Base-by-base conservation (phyloP, 1,140 invertebrate species). In the Sweltsa coloradensis region DNA sequence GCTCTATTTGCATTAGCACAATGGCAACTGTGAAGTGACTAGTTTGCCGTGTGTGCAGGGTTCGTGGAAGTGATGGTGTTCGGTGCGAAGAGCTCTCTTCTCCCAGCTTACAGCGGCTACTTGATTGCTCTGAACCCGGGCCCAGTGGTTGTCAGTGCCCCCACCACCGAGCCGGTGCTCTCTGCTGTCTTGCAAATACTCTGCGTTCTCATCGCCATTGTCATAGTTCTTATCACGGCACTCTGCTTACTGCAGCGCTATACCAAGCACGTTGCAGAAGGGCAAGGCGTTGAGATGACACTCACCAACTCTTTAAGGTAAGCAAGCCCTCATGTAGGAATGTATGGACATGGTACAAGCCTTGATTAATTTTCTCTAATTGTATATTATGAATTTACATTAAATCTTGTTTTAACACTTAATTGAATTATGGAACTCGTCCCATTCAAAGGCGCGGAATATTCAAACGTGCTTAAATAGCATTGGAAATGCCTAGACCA, bases 271-370 rank as follows among this genome's bases (percentile, higher is more conserved):
- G 74, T 77, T 45, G 73, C 75, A 23, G 75, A 76, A 52, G 76
- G 78, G 29, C 75, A 83, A 54, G 83, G 79, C n/a, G 77, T 84
- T 31, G 85, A 88, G 58, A 78, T 85, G 53, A 84, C 78, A 0
- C 64, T 87, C 24, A 65, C 76, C 26, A 77, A 74, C 51, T 81
- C 78, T 34, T 72, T 81, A 46, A 76, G 78, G 75, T 78, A 68
- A 65, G 54, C n/a, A n/a, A n/a, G n/a, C n/a, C 29, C n/a, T 31
- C n/a, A n/a, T 11, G 29, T 11, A 11, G 9, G 11, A 11, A 11
- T 31, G 9, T n/a, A 31, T 31, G 11, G 9, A 11, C 29, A 31
- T 31, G 29, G 29, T 40, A 11, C 14, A n/a, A n/a, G n/a, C n/a
- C n/a, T n/a, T n/a, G n/a, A n/a, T n/a, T n/a, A n/a, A n/a, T 61